A percentile compares a stretch with the other conserved stretches of the same genome.
Evolutionary conservation across 53 echinoderm and acorn worm species (phyloP).

Genomic region (Arbacia lixula): DNA sequence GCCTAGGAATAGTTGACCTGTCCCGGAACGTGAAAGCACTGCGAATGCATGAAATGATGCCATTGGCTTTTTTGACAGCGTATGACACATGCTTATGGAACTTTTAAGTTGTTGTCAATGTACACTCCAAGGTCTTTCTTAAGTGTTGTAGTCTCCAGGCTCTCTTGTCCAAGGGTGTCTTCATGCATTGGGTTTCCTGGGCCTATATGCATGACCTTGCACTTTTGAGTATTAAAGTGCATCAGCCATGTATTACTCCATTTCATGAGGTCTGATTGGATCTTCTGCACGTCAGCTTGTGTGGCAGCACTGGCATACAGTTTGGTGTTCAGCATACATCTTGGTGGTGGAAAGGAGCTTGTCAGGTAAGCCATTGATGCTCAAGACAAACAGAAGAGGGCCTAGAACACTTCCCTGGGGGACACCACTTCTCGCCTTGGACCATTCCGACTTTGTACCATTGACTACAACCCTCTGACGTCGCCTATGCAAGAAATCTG

Average conservation of each 20-base stretch:
- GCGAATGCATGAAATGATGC: background rate
- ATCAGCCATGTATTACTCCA: background rate
- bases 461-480: conserved; percentile 11
- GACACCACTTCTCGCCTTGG: conserved; percentile 12
- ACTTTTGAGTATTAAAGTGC: conserved; percentile 2
- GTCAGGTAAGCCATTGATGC: conserved; percentile 54
- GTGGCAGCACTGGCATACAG: background rate
- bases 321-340: conserved; percentile 13
- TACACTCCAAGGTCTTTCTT: background rate
- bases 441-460: background rate
- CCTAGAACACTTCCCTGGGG: conserved; percentile 50
- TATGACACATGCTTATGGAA: background rate
- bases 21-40: background rate
- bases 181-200: background rate
- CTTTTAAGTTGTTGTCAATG: background rate
- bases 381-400: conserved; percentile 39
- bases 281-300: background rate
- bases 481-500: background rate
- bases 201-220: background rate
- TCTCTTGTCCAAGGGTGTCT: background rate
- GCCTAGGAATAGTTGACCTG: background rate
- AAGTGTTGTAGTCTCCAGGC: background rate
- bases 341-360: no score
- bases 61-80: background rate
- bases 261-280: background rate